Percentiles rank a stretch among this genome's conserved stretches.
Evolutionary conservation across 1,140 invertebrate genomes (phyloP).

Genomic region (Nasonia giraulti): DNA sequence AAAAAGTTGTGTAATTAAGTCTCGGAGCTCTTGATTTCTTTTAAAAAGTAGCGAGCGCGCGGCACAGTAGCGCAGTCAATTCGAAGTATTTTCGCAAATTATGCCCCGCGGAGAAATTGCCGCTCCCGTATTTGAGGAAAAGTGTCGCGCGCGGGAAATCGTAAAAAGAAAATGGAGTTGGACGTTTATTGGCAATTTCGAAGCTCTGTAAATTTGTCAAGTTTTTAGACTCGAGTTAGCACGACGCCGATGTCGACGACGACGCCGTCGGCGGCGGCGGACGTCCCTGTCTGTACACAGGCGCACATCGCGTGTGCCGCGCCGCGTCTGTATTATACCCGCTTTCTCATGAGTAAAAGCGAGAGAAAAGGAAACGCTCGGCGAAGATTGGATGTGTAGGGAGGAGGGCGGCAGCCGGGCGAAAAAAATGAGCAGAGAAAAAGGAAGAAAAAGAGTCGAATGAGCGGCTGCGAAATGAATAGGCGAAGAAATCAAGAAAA

Average conservation of each 20-base stretch:
- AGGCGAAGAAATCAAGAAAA: constrained; percentile 41
- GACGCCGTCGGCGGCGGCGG: too few species aligned
- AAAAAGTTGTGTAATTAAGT: background rate
- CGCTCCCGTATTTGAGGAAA: background rate
- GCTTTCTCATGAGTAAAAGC: background rate
- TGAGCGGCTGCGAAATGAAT: constrained; percentile 19
- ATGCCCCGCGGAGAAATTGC: background rate
- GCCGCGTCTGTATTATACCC: background rate
- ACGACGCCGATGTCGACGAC: background rate
- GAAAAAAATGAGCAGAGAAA: background rate
- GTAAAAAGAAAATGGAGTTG: background rate
- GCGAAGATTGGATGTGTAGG: background rate
- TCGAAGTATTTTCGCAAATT: background rate
- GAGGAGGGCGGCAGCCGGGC: background rate
- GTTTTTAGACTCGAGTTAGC: background rate
- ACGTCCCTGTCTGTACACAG: background rate
- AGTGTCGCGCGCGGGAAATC: background rate
- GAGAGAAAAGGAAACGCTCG: background rate
- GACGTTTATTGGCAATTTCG: constrained; percentile 1
- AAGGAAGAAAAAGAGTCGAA: background rate
- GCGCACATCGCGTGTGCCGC: background rate
- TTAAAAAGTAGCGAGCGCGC: background rate
- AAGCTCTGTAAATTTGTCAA: constrained; percentile 4
- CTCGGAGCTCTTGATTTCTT: background rate
- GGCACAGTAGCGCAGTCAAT: background rate